These are phyloP conservation scores for Alca torda DNA, from an alignment of 2,797 vertebrate genomes.

Conservation along the genomic window DNA sequence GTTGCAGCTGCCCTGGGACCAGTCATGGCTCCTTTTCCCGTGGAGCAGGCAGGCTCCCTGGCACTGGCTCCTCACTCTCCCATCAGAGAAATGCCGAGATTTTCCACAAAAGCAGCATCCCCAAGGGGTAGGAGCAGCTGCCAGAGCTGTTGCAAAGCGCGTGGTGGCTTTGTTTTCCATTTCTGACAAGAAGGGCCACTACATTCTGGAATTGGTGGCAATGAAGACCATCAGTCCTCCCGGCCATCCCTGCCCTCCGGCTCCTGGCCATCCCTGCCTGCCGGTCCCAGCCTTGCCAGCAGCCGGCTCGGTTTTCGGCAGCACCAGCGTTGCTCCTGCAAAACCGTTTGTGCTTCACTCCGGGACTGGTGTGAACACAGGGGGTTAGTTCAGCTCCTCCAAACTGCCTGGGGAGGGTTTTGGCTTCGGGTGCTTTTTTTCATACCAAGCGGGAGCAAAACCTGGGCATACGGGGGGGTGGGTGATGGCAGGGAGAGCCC, in stretches of 20 bases:
- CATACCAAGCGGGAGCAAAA: neutral
- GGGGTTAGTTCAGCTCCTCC: neutral
- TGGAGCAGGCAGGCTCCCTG: neutral
- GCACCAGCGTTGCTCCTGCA: neutral
- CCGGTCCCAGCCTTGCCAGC: neutral
- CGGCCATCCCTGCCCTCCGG: neutral
- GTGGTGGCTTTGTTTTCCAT: neutral
- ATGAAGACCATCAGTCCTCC: neutral
- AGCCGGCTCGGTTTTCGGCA: neutral
- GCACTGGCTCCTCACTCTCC: neutral
- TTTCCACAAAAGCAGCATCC: neutral
- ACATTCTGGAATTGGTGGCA: neutral
- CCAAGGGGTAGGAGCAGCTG: neutral
- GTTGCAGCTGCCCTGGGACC: neutral
- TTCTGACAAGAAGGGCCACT: neutral
- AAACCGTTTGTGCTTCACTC: neutral
- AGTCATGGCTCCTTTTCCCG: neutral
- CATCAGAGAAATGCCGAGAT: neutral
- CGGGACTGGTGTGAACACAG: fast-evolving
- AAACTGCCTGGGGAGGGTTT: neutral
- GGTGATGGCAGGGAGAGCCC: neutral
- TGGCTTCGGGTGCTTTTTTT: neutral
- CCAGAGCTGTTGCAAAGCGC: neutral
- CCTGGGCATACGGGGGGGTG: fast-evolving
- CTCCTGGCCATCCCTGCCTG: neutral